Conservation (phyloP, 2,888 invertebrate species). For the Amorpha juglandis region DNA sequence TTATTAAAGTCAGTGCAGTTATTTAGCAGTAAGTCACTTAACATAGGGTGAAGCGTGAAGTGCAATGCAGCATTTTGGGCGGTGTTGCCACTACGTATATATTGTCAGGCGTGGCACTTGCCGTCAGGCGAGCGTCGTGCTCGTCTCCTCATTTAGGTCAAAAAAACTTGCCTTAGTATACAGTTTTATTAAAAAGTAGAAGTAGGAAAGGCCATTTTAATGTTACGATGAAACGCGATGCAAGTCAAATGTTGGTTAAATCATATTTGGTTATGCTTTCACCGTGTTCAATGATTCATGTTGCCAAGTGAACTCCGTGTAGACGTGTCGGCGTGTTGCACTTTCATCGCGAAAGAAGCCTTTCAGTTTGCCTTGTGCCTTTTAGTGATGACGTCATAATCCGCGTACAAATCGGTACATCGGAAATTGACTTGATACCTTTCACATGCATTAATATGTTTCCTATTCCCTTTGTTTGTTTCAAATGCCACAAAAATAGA, state of each 20-base stretch:
- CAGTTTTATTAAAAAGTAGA: background rate
- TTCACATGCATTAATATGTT: no score
- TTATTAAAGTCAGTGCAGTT: no score
- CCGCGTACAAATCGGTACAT: background rate
- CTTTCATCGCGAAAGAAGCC: constrained; percentile 15
- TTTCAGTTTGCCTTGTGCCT: background rate
- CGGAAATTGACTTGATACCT: background rate
- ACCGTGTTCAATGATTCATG: constrained; percentile 8
- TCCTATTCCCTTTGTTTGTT: no score
- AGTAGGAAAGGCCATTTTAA: no score
- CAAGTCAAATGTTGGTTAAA: background rate
- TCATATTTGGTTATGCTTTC: constrained; percentile 16
- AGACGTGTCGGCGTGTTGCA: background rate
- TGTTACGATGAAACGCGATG: background rate
- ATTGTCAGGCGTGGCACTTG: no score
- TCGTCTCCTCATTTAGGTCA: no score
- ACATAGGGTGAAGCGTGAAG: no score
- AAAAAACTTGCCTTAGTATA: background rate
- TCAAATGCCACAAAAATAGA: no score
- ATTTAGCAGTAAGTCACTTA: no score
- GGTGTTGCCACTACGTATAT: no score
- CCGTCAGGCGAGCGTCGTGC: no score
- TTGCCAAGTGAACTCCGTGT: constrained; percentile 1
- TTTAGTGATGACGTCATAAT: background rate
- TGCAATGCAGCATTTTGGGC: no score